Percentiles rank a stretch among this genome's conserved stretches.
Evolutionary conservation across 2,888 invertebrate species (phyloP).

Genomic region (Adela reaumurella): DNA sequence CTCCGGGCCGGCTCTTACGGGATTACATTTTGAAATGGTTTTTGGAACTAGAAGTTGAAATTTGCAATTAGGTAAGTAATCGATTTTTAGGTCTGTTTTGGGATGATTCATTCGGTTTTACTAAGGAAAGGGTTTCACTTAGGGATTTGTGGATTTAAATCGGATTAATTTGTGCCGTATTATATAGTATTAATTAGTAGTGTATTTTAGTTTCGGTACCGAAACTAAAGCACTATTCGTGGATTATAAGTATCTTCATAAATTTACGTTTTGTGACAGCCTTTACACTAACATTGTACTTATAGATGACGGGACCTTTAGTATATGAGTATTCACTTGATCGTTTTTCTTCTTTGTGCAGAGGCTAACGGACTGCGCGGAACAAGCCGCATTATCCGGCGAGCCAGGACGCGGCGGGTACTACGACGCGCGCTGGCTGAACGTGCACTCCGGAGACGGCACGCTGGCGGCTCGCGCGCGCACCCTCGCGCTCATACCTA

Average conservation of each 20-base stretch:
- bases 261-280: too few species aligned
- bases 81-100: neutral
- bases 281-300: too few species aligned
- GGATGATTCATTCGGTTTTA: neutral
- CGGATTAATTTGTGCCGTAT: too few species aligned
- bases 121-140: too few species aligned
- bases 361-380: slow-evolving; percentile 91
- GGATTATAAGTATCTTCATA: too few species aligned
- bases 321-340: too few species aligned
- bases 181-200: too few species aligned
- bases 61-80: neutral
- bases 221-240: too few species aligned
- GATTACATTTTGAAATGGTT: neutral
- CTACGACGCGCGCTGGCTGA: slow-evolving; percentile 81
- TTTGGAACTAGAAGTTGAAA: neutral
- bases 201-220: too few species aligned
- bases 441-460: slow-evolving; percentile 73
- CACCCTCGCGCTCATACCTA: slow-evolving; percentile 68
- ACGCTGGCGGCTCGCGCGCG: slow-evolving; percentile 66
- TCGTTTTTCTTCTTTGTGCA: too few species aligned
- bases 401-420: slow-evolving; percentile 56
- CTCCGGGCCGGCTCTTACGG: neutral
- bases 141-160: too few species aligned
- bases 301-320: too few species aligned
- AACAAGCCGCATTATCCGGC: slow-evolving; percentile 77